These are phyloP conservation scores for Metallyticus violacea DNA, from an alignment of 2,888 invertebrate species.

Conservation along the genomic window DNA sequence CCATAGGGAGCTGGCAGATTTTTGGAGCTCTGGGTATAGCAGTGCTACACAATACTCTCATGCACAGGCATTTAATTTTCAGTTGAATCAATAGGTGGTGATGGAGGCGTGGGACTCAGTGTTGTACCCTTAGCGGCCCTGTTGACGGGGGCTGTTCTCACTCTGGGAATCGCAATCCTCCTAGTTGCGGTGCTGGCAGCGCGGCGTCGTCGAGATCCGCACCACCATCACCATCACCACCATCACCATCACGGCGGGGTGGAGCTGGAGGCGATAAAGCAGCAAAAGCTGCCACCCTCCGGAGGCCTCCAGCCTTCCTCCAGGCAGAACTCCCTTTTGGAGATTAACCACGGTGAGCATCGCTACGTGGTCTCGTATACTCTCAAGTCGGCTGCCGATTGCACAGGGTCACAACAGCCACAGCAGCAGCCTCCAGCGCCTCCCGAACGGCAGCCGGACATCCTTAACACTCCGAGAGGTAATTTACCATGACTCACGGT, in stretches of 20 bases:
- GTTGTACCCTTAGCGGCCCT: conserved; percentile 70
- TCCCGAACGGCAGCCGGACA: conserved; percentile 63
- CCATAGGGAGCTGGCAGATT: too few relatives aligned
- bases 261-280: conserved; percentile 48
- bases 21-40: too few relatives aligned
- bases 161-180: conserved; percentile 60
- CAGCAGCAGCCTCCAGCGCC: conserved; percentile 39
- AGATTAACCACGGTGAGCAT: conserved; percentile 75
- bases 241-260: conserved; percentile 26
- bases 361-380: conserved; percentile 84
- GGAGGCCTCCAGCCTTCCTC: conserved; percentile 35
- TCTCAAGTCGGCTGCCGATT: conserved; percentile 57
- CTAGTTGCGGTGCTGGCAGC: conserved; percentile 64
- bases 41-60: too few relatives aligned
- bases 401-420: conserved; percentile 2
- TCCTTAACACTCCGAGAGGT: conserved; percentile 70
- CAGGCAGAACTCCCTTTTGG: conserved; percentile 56
- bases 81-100: conserved; percentile 45
- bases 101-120: conserved; percentile 49
- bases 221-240: conserved; percentile 41
- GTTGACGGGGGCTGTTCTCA: conserved; percentile 63
- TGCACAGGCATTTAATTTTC: neutral
- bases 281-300: conserved; percentile 48
- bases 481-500: too few relatives aligned
- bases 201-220: conserved; percentile 53